These are phyloP conservation scores for Cantharis nigra DNA, from an alignment of 2,888 invertebrate genomes.

Conservation along the genomic window DNA sequence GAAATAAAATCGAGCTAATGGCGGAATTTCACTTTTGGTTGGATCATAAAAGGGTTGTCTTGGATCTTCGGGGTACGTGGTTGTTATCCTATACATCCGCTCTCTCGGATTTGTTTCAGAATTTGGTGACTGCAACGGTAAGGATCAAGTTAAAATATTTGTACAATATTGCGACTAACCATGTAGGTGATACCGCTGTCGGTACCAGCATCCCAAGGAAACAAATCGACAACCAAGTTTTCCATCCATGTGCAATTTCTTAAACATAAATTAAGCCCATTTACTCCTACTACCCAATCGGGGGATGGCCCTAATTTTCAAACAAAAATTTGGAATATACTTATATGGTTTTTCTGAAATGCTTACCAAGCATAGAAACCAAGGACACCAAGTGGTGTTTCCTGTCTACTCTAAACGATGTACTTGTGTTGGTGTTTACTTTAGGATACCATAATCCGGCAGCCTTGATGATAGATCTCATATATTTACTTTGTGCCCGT, in stretches of 20 bases:
- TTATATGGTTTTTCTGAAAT: background rate
- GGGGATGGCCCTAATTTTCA: conserved; percentile 81
- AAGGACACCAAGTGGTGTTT: conserved; percentile 86
- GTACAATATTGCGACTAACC: conserved; percentile 58
- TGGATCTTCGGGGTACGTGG: conserved; percentile 88
- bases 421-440: conserved; percentile 82
- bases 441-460: conserved; percentile 88
- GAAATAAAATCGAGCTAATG: conserved; percentile 83
- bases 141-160: background rate
- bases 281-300: conserved; percentile 97
- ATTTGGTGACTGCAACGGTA: conserved; percentile 70
- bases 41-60: conserved; percentile 91
- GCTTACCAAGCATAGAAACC: conserved; percentile 80
- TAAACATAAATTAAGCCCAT: conserved; percentile 84
- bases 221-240: conserved; percentile 79
- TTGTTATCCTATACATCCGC: conserved; percentile 86
- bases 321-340: background rate
- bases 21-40: conserved; percentile 68
- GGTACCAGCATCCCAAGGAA: conserved; percentile 95
- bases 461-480: conserved; percentile 87
- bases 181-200: conserved; percentile 91
- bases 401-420: conserved; percentile 82
- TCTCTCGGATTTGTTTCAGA: conserved; percentile 78
- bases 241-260: conserved; percentile 92
- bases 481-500: conserved; percentile 74